Conservation (phyloP, 2,797 vertebrate species). For the Chiropotes sagulatus region DNA sequence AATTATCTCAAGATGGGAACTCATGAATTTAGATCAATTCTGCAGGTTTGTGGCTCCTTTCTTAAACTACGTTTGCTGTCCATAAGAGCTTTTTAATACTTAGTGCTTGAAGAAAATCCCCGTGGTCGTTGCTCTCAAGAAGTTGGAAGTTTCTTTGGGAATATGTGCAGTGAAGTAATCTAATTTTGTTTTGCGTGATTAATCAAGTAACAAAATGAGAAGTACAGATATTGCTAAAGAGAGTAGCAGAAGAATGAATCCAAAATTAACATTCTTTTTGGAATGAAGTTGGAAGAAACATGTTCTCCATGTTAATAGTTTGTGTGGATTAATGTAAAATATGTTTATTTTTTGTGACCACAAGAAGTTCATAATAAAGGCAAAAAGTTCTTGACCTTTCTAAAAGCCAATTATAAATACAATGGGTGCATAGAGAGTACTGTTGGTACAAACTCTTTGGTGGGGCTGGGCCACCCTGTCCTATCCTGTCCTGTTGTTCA, state of each 20-base stretch:
- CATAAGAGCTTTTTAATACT: not conserved
- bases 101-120: not conserved
- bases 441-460: not conserved
- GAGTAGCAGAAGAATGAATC: conserved; percentile 4
- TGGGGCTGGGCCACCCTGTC: not conserved
- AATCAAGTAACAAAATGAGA: conserved; percentile 21
- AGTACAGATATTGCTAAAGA: not conserved
- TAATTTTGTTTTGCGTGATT: conserved; percentile 37
- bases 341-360: not conserved
- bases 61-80: not conserved
- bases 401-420: not conserved
- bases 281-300: not conserved
- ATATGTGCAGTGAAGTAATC: not conserved
- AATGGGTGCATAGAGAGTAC: not conserved
- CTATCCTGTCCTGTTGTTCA: not conserved
- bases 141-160: not conserved
- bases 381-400: not conserved
- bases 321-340: not conserved
- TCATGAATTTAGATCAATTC: not conserved
- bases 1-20: not conserved
- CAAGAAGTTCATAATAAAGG: not conserved
- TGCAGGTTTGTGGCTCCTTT: not conserved
- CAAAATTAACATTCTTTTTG: not conserved
- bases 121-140: not conserved
- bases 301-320: not conserved